These are phyloP conservation scores for Halcyon malimbica DNA, from an alignment of 2,113 vertebrate species.

Conservation along the genomic window DNA sequence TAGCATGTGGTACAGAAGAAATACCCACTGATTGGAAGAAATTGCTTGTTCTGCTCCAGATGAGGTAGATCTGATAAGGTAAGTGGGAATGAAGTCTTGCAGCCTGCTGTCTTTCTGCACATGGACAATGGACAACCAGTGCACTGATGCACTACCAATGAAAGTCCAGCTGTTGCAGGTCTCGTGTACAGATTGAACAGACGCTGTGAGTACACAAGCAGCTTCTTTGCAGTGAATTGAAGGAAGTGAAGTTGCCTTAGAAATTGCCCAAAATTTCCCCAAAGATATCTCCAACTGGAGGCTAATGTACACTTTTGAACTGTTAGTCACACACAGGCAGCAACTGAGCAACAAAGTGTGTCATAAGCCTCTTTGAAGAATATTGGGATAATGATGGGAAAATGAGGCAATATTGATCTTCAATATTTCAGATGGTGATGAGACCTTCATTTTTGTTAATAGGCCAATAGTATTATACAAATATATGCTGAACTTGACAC, in stretches of 20 bases:
- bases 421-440: not conserved
- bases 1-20: not conserved
- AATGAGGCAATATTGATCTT: not conserved
- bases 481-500: not conserved
- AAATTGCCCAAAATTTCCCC: not conserved
- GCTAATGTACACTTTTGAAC: not conserved
- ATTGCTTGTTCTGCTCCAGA: not conserved
- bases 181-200: accelerated
- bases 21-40: not conserved
- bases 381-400: not conserved
- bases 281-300: not conserved
- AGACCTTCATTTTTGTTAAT: not conserved
- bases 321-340: not conserved
- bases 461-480: not conserved
- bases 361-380: not conserved
- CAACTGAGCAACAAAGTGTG: not conserved
- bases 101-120: not conserved
- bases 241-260: not conserved
- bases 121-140: not conserved
- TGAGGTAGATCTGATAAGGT: not conserved
- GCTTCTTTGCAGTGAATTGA: not conserved
- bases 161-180: not conserved
- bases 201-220: not conserved
- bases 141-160: not conserved
- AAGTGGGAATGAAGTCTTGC: not conserved